Conservation (phyloP, 1,140 invertebrate species). For the Diorhabda sublineata region DNA sequence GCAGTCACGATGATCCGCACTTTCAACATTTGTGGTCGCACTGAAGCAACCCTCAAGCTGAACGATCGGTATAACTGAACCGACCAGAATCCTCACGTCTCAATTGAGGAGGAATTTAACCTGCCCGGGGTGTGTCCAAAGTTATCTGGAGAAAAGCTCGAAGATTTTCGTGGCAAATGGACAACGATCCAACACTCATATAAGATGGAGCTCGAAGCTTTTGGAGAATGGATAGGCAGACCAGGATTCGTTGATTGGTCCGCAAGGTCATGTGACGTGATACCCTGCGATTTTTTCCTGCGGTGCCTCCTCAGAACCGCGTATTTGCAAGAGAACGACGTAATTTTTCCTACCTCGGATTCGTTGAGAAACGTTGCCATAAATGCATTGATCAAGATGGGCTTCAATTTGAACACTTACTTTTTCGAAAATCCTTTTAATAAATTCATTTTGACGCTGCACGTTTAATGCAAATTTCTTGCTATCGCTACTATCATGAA, state of each 20-base stretch:
- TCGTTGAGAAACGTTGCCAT: no score
- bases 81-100: not conserved
- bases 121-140: not conserved
- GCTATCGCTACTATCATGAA: no score
- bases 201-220: not conserved
- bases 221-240: not conserved
- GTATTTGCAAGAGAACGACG: constrained; percentile 22
- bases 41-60: not conserved
- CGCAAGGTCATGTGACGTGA: not conserved
- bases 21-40: not conserved
- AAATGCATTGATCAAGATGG: no score
- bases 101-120: not conserved
- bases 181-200: not conserved
- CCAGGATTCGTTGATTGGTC: not conserved
- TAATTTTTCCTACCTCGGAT: constrained; percentile 38
- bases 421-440: no score
- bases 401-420: no score
- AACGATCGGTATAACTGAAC: not conserved
- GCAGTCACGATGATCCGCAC: not conserved
- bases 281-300: no score
- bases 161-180: not conserved
- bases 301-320: not conserved
- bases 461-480: no score
- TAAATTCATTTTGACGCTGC: no score
- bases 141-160: not conserved